Evolutionary conservation across 2,888 invertebrate genomes (phyloP).

Genomic region (Oscheius sp.): DNA sequence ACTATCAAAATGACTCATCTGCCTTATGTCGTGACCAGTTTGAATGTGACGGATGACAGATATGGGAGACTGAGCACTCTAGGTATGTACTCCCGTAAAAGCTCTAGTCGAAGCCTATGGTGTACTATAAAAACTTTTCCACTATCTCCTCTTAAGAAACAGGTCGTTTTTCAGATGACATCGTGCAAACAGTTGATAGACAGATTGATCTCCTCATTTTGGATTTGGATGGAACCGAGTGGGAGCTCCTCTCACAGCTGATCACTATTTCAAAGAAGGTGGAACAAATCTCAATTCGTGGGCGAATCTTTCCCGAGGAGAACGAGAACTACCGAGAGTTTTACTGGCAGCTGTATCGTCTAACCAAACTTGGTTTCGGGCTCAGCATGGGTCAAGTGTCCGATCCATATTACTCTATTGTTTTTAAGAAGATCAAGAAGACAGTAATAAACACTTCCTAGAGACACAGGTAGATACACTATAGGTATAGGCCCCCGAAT

Average conservation of each 20-base stretch:
- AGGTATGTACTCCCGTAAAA: not conserved
- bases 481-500: no score
- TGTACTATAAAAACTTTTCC: no score
- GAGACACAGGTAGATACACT: no score
- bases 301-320: slow-evolving; percentile 32
- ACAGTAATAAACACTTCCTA: not conserved
- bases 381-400: not conserved
- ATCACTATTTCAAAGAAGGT: not conserved
- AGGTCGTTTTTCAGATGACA: slow-evolving; percentile 12
- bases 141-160: no score
- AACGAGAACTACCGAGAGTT: slow-evolving; percentile 37
- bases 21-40: not conserved
- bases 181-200: slow-evolving; percentile 1
- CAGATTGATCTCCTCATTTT: slow-evolving; percentile 27
- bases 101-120: not conserved
- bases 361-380: not conserved
- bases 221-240: slow-evolving; percentile 29
- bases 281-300: slow-evolving; percentile 20
- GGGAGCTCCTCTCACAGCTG: slow-evolving; percentile 23
- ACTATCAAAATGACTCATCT: not conserved
- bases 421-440: not conserved
- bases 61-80: no score
- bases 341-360: slow-evolving; percentile 29
- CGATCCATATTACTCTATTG: slow-evolving; percentile 11
- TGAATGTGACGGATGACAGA: not conserved